phyloP scores from a whole-genome alignment of 2,113 vertebrate species.

The Turnix velox region DNA sequence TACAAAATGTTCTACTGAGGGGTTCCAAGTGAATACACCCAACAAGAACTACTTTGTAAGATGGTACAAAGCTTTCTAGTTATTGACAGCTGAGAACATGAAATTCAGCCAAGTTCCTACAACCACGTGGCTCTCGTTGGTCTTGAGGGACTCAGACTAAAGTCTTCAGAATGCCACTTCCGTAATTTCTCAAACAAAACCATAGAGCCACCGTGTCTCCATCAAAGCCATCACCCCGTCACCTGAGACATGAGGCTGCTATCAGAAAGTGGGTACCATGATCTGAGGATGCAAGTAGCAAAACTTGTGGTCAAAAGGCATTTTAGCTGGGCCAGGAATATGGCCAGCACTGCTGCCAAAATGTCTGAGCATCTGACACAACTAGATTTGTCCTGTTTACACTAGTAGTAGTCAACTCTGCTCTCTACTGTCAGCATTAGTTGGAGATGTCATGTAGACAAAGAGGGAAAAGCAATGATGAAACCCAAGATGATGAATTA shows the following conservation, averaged over 20 bases:
- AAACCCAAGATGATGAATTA: background rate
- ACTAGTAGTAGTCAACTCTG: background rate
- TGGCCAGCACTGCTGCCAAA: background rate
- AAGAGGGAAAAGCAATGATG: background rate
- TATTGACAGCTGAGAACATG: background rate
- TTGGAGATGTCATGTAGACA: fast-evolving
- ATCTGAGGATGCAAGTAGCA: background rate
- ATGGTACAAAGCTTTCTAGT: background rate
- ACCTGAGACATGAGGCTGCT: background rate
- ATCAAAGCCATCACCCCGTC: fast-evolving
- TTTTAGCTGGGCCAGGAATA: background rate
- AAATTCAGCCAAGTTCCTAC: background rate
- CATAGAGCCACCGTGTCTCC: background rate
- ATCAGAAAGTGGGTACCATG: background rate
- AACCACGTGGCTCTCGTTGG: background rate
- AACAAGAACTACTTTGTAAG: background rate
- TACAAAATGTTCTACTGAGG: background rate
- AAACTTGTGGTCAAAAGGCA: background rate
- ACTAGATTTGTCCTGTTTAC: background rate
- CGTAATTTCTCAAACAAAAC: background rate
- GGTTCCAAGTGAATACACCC: background rate
- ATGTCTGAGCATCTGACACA: background rate
- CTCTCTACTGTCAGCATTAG: background rate
- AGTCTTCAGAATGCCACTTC: background rate
- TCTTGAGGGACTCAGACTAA: background rate